Conservation (phyloP, 2,113 vertebrate species). For the Corydoras sp. region DNA sequence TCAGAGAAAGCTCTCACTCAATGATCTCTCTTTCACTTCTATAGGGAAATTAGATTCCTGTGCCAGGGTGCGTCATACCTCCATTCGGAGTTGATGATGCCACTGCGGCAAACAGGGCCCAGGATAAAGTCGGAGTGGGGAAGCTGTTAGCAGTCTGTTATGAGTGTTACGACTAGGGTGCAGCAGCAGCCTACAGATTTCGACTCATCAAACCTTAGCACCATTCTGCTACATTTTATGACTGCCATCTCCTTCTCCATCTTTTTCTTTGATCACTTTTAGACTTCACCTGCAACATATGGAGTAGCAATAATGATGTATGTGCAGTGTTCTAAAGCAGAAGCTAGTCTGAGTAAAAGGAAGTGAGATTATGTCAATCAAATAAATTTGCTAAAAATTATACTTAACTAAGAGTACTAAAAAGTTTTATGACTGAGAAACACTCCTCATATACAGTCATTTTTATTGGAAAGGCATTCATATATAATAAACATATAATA, state of each 20-base stretch:
- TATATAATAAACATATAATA: not conserved
- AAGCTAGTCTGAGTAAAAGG: not conserved
- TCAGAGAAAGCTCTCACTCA: slow-evolving; percentile 1
- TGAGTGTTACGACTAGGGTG: slow-evolving; percentile 11
- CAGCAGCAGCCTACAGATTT: not conserved
- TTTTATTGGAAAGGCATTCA: not conserved
- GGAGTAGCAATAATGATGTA: not conserved
- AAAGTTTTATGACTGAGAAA: no score
- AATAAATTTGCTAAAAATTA: no score
- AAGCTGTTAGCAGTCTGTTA: slow-evolving; percentile 27
- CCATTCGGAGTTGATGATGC: slow-evolving; percentile 24
- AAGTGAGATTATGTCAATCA: not conserved
- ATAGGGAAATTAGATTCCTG: slow-evolving; percentile 16
- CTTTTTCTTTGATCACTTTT: not conserved
- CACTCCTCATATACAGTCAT: no score
- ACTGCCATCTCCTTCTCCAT: not conserved
- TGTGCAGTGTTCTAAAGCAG: not conserved
- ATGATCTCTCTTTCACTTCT: slow-evolving; percentile 15
- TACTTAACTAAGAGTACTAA: no score
- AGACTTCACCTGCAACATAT: not conserved
- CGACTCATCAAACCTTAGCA: not conserved
- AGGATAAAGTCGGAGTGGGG: not conserved
- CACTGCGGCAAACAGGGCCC: slow-evolving; percentile 15
- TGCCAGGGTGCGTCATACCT: slow-evolving; percentile 1
- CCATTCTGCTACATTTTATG: not conserved